Evolutionary conservation across 2,797 vertebrate genomes (phyloP), one percentile per base, ranked within the genome.

Genomic region (Pagetopsis macropterus): DNA sequence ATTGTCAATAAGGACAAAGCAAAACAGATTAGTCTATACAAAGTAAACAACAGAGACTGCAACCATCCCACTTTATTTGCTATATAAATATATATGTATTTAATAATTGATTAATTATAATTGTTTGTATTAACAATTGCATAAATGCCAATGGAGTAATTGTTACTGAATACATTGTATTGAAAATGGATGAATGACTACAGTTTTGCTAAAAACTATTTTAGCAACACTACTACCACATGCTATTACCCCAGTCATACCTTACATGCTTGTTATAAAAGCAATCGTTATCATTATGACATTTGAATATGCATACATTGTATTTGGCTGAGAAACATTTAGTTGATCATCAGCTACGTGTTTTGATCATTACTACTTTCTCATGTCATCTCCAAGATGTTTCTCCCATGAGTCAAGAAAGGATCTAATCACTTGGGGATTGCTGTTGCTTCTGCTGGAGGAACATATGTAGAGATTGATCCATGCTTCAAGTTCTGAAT

Each of bases 401-500:
- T 55, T 54, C 14, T 13, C 9, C 8, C 3, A 6, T 16, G n/a
- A 33, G 40, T 64, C 11, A 52, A 61, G 44, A 62, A 56, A n/a
- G 5, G 17, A 33, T 60, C 41, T 43, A 21, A 0, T 15, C 14
- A 50, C 21, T 27, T 27, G 27, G 27, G 27, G 27, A 27, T 27
- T 27, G 27, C 27, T 27, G 27, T 27, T 27, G 4, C 27, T 27
- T 27, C 27, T 27, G 23, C n/a, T 70, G 60, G 9, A 44, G 12
- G 43, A 33, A n/a, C 51, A 45, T 44, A 45, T 63, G 44, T 37
- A 33, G 23, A 19, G 58, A 68, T 68, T 33, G 49, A 57, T 69
- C 40, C 19, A 60, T 40, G 7, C 50, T 57, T 27, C 27, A 37
- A 37, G 23, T 54, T 17, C 23, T 61, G 3, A 69, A 48, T 3